A percentile compares a stretch with the other conserved stretches of the same genome.
These are phyloP conservation scores for Microctonus brassicae DNA, from an alignment of 2,888 invertebrate genomes.

Conservation along the genomic window DNA sequence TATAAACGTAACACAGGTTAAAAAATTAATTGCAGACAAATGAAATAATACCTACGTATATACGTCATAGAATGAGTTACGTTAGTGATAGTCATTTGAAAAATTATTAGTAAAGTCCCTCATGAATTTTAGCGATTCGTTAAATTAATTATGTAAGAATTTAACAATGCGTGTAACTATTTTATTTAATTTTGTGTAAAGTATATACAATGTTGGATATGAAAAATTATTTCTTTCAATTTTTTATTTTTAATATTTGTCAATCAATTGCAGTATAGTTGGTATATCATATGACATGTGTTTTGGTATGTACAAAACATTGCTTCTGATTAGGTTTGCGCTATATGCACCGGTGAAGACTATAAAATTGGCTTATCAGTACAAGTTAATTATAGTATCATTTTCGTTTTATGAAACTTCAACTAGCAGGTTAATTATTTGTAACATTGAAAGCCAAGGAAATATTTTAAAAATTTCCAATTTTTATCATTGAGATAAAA, in stretches of 20 bases:
- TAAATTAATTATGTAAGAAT: not conserved
- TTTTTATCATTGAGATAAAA: no score
- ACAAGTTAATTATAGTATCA: not conserved
- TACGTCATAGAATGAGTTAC: no score
- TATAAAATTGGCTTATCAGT: constrained; percentile 19
- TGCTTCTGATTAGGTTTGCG: not conserved
- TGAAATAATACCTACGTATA: no score
- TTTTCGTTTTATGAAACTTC: not conserved
- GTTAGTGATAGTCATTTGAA: no score
- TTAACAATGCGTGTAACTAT: not conserved
- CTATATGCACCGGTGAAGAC: not conserved
- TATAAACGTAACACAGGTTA: not conserved
- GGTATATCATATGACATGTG: not conserved
- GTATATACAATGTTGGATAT: no score
- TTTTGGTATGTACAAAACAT: not conserved
- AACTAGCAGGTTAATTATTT: not conserved
- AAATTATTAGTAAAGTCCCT: not conserved
- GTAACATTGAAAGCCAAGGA: not conserved
- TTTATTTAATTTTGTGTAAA: no score
- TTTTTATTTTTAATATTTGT: no score
- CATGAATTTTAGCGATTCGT: not conserved
- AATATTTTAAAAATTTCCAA: not conserved
- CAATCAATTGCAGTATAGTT: no score
- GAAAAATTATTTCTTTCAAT: no score
- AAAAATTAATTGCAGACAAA: not conserved